phyloP scores from a whole-genome alignment of 2,113 vertebrate genomes.

The Dunckerocampus dactyliophorus region DNA sequence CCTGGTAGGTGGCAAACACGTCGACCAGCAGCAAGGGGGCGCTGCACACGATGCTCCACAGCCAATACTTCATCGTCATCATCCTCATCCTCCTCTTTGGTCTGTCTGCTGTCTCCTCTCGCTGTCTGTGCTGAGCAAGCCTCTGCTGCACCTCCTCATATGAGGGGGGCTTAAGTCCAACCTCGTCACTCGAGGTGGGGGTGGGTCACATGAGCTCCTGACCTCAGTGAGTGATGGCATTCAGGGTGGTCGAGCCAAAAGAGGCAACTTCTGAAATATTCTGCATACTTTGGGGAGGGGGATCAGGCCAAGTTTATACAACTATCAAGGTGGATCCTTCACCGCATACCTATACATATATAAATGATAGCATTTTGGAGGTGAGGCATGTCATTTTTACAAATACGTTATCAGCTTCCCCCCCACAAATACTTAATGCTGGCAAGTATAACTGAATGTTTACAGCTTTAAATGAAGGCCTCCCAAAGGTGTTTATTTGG shows the following conservation, averaged over 20 bases:
- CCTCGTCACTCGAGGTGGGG: conserved; percentile 38
- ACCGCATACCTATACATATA: too few relatives aligned
- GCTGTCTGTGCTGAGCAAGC: too few relatives aligned
- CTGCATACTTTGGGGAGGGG: not conserved
- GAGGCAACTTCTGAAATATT: not conserved
- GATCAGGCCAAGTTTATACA: not conserved
- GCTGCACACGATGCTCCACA: conserved; percentile 54
- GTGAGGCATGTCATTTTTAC: not conserved
- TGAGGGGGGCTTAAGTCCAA: conserved; percentile 36
- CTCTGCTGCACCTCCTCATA: conserved; percentile 26
- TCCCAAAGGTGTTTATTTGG: too few relatives aligned
- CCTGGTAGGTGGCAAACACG: conserved; percentile 55
- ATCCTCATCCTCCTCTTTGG: not conserved
- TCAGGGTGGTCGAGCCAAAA: not conserved
- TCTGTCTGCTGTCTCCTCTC: not conserved
- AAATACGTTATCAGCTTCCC: not conserved
- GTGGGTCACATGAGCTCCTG: conserved; percentile 15
- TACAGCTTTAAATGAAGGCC: too few relatives aligned
- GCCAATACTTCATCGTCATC: conserved; percentile 58
- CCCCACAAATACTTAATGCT: too few relatives aligned
- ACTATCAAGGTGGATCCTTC: not conserved
- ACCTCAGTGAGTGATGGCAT: not conserved
- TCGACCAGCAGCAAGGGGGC: conserved; percentile 54
- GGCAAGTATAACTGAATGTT: too few relatives aligned
- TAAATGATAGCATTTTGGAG: not conserved